phyloP scores from a whole-genome alignment of 2,113 vertebrate genomes.

The Xiphophorus maculatus region DNA sequence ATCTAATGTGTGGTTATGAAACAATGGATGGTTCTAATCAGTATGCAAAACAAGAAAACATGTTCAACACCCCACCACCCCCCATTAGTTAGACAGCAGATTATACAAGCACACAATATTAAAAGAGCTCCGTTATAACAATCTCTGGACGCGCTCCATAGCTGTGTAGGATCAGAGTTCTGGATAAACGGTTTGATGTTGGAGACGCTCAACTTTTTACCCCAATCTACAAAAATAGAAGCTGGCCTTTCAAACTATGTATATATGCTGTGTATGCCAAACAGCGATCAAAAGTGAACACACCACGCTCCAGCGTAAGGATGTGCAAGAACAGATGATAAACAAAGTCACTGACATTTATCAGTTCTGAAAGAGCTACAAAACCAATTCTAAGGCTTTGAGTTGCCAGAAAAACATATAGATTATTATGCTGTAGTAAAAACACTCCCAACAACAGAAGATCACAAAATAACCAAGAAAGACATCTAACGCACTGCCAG shows the following conservation, averaged over 20 bases:
- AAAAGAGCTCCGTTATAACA: background rate
- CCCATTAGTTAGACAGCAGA: background rate
- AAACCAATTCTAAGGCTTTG: background rate
- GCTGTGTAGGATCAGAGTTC: background rate
- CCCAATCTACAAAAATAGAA: background rate
- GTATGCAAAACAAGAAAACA: background rate
- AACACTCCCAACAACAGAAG: background rate
- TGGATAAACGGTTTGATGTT: background rate
- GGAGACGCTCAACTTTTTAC: no score
- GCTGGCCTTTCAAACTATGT: no score
- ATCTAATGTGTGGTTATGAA: slow-evolving; percentile 17
- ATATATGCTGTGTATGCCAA: no score
- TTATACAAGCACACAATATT: background rate
- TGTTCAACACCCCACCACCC: background rate
- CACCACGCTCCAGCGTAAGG: background rate
- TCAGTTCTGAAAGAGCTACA: background rate
- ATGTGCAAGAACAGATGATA: background rate
- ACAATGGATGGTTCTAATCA: slow-evolving; percentile 21
- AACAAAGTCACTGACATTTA: background rate
- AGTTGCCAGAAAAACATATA: background rate
- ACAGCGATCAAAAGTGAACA: background rate
- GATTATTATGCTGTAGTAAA: background rate
- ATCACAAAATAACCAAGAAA: background rate
- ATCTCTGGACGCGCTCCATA: background rate
- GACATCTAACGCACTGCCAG: no score